Conservation (phyloP, 2,797 vertebrate genomes). For the Perodicticus potto region DNA sequence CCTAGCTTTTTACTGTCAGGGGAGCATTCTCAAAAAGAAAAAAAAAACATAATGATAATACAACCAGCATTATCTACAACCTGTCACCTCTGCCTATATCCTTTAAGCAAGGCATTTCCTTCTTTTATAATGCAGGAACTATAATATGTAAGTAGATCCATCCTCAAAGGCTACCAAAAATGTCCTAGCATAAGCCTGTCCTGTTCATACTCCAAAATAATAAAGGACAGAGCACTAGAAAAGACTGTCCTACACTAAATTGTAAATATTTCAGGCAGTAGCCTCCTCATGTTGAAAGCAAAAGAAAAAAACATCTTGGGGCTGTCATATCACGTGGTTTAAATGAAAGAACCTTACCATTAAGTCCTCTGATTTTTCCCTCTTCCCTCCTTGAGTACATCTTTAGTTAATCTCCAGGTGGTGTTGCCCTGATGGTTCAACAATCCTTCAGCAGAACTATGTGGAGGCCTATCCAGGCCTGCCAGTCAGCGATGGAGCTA, state of each 20-base stretch:
- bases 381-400: constrained; percentile 11
- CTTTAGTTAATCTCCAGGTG: not conserved
- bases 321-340: not conserved
- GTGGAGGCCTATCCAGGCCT: no score
- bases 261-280: not conserved
- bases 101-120: constrained; percentile 44
- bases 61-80: not conserved
- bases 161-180: not conserved
- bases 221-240: not conserved
- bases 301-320: not conserved
- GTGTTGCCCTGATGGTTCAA: not conserved
- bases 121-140: not conserved
- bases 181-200: not conserved
- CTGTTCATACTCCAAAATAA: not conserved
- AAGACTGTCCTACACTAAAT: not conserved
- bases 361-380: not conserved
- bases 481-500: not conserved
- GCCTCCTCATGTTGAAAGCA: constrained; percentile 2
- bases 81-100: not conserved
- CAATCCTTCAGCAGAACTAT: not conserved
- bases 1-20: not conserved
- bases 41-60: not conserved
- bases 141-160: not conserved
- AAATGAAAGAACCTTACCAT: not conserved
- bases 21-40: not conserved